A percentile compares a stretch with the other conserved stretches of the same genome.
phyloP scores from a whole-genome alignment of 2,797 vertebrate species.

The Mormyrus proboscirostris region DNA sequence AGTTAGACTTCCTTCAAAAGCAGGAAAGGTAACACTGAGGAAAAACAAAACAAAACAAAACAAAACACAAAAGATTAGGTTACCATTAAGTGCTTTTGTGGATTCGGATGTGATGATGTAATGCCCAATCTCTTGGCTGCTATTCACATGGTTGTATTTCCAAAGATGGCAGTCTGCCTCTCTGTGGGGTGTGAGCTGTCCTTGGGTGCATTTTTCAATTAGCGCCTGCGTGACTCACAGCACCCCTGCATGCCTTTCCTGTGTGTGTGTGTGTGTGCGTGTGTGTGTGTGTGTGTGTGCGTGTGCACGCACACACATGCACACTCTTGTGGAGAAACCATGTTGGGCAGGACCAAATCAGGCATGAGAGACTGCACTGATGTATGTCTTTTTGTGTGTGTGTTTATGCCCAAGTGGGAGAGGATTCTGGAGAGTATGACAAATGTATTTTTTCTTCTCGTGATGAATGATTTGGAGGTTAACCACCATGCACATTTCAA shows the following conservation, averaged over 20 bases:
- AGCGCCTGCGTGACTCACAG: constrained; percentile 26
- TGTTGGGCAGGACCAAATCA: not conserved
- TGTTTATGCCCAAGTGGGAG: constrained; percentile 18
- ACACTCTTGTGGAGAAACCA: not conserved
- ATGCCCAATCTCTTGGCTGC: not conserved
- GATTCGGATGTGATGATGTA: not conserved
- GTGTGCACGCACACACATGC: not conserved
- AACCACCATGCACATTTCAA: not conserved
- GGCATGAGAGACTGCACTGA: not conserved
- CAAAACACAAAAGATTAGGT: not conserved
- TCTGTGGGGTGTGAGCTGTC: not conserved
- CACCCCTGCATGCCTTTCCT: not conserved
- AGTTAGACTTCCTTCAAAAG: not conserved
- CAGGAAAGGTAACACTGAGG: not conserved
- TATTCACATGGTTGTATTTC: constrained; percentile 8
- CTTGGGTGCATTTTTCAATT: constrained; percentile 32
- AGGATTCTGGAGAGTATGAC: constrained; percentile 35
- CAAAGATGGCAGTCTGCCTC: not conserved
- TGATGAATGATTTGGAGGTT: not conserved
- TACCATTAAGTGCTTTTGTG: not conserved
- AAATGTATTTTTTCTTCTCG: not conserved
- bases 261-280: not conserved
- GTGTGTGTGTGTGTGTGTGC: not conserved
- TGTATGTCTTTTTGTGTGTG: not conserved
- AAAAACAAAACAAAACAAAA: not conserved